A percentile compares a stretch with the other conserved stretches of the same genome.
These are phyloP conservation scores for Mastomys coucha DNA, from an alignment of 2,113 vertebrate genomes.

Conservation along the genomic window DNA sequence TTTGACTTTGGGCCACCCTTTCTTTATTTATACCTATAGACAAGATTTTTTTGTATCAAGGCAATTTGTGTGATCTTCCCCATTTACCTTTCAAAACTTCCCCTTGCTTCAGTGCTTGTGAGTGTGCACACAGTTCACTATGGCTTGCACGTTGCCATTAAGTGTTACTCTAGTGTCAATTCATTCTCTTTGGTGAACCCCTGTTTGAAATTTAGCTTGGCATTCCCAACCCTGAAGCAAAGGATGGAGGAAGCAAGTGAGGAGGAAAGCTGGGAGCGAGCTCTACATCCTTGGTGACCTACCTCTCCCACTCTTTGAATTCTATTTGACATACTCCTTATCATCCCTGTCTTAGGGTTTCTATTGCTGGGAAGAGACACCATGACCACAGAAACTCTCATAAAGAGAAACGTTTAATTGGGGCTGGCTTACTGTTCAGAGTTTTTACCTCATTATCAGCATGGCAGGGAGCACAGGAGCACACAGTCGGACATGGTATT, in stretches of 20 bases:
- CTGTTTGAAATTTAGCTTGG: background rate
- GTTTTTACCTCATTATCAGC: background rate
- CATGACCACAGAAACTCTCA: background rate
- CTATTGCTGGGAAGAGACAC: background rate
- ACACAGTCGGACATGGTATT: background rate
- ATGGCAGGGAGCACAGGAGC: too few relatives aligned
- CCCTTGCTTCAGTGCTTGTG: background rate
- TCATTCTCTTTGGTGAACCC: background rate
- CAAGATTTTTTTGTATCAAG: background rate
- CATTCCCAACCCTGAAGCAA: background rate
- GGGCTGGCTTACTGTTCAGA: background rate
- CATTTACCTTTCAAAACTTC: background rate
- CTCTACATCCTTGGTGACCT: background rate
- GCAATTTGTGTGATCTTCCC: background rate
- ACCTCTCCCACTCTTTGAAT: background rate
- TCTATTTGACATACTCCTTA: background rate
- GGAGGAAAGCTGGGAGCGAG: background rate
- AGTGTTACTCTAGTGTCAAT: background rate
- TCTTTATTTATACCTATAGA: background rate
- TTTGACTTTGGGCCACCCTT: background rate
- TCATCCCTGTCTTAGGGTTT: background rate
- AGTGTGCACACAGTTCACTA: background rate
- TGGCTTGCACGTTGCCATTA: rapidly evolving
- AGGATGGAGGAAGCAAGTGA: background rate
- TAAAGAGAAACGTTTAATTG: background rate